Evolutionary conservation across 2,888 invertebrate species (phyloP), one percentile per base, ranked within the genome.

Genomic region (Chydorus sphaericus): DNA sequence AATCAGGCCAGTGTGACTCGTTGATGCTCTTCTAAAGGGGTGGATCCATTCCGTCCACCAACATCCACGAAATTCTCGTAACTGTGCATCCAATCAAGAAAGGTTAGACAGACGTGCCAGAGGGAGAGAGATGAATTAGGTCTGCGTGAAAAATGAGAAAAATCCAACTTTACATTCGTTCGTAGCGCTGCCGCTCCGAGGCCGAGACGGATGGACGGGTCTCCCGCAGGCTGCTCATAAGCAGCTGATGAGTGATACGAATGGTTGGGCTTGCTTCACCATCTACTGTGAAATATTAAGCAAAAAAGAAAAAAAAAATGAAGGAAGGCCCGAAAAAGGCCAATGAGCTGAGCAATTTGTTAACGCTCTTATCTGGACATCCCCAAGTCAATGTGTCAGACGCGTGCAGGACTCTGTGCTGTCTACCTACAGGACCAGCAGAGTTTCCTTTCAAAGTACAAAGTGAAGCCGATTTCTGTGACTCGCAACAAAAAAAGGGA

Each of bases 131-230:
- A n/a, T n/a, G n/a, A n/a, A n/a, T n/a, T n/a, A n/a, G n/a, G n/a
- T 26, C 8, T 20, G 28, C 18, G 44, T 14, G 20, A 20, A 20
- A 10, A 36, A 8, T 11, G 30, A 31, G 14, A 48, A 55, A 26
- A 36, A 48, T 31, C n/a, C 20, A 33, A 76, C 83, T 80, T n/a
- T 70, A 90, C 88, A 87, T 83, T 66, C 71, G 75, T 62, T 82
- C 77, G 67, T 85, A 91, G 70, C 82, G 85, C 16, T 69, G 62
- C 60, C 79, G 76, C 66, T 91, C 90, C 29, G 76, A 70, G 16
- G 66, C 67, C 5, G 82, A 81, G 4, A 92, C 75, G 1, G 90
- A 89, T 0, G 91, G 89, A 57, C 80, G 79, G 30, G 87, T 87
- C 59, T 80, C 79, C 54, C 69, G 69, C 51, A 85, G 69, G 0